Conservation (phyloP, 2,888 invertebrate species). For the Cenopis cana region DNA sequence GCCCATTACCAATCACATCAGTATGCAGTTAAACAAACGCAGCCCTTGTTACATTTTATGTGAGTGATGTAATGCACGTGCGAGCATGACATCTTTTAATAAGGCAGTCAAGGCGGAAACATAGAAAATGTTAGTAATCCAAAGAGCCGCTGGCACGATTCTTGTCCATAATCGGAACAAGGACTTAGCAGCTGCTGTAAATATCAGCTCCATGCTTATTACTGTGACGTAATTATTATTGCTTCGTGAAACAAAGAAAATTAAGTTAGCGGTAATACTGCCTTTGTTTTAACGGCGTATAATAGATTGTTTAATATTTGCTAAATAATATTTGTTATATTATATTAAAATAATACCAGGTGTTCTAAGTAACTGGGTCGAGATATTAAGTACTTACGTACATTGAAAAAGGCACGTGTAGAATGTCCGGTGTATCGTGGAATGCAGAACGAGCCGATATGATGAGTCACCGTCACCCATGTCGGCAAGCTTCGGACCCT, state of each 20-base stretch:
- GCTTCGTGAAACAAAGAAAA: slow-evolving; percentile 78
- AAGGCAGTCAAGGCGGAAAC: slow-evolving; percentile 80
- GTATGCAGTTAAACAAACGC: slow-evolving; percentile 32
- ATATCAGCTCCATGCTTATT: slow-evolving; percentile 78
- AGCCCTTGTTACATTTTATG: slow-evolving; percentile 50
- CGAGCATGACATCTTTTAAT: slow-evolving; percentile 80
- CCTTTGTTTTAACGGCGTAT: slow-evolving; percentile 59
- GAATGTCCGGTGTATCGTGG: slow-evolving; percentile 74
- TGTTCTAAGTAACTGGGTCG: slow-evolving; percentile 33
- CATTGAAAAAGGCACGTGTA: slow-evolving; percentile 56
- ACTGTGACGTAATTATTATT: slow-evolving; percentile 79
- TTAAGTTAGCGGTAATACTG: slow-evolving; percentile 60
- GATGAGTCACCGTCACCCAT: slow-evolving; percentile 70
- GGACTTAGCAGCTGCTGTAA: slow-evolving; percentile 82
- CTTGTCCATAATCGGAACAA: slow-evolving; percentile 83
- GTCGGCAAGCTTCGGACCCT: slow-evolving; percentile 49
- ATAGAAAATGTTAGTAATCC: slow-evolving; percentile 83
- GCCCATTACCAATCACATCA: slow-evolving; percentile 25
- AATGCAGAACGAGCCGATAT: slow-evolving; percentile 66
- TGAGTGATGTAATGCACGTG: slow-evolving; percentile 67
- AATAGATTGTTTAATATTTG: slow-evolving; percentile 46
- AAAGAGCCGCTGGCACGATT: slow-evolving; percentile 77
- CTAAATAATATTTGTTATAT: slow-evolving; percentile 38
- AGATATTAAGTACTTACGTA: slow-evolving; percentile 13
- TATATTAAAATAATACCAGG: slow-evolving; percentile 42